Evolutionary conservation across 2,888 invertebrate species (phyloP).

Genomic region (Hylaea fasciaria): DNA sequence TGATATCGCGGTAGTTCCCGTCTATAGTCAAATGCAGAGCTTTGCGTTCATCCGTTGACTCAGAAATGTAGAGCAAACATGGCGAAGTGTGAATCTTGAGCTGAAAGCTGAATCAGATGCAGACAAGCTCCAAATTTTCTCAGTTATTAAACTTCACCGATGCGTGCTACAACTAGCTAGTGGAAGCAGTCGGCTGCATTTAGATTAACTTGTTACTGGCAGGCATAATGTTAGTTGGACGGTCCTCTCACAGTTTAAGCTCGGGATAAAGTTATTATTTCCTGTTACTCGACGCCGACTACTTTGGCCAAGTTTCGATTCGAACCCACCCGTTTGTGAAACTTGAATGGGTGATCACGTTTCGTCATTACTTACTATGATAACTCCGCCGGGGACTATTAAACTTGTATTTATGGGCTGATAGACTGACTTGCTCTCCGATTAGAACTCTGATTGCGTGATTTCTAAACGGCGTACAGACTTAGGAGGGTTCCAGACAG

Average conservation of each 20-base stretch:
- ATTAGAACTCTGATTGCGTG: constrained; percentile 33
- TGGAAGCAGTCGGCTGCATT: constrained; percentile 78
- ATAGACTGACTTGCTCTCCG: constrained; percentile 48
- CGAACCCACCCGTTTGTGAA: constrained; percentile 75
- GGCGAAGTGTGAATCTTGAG: constrained; percentile 52
- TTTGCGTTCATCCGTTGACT: constrained; percentile 22
- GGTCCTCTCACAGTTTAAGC: constrained; percentile 77
- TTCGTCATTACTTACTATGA: constrained; percentile 69
- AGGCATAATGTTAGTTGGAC: constrained; percentile 83
- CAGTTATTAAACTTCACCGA: constrained; percentile 77
- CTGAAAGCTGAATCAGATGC: constrained; percentile 62
- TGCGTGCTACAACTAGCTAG: constrained; percentile 75
- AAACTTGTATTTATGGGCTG: constrained; percentile 68
- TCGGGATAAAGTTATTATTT: constrained; percentile 83
- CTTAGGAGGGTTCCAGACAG: background rate
- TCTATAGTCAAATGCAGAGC: constrained; percentile 37
- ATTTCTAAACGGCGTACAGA: constrained; percentile 9
- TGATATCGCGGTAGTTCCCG: constrained; percentile 52
- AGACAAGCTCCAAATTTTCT: constrained; percentile 71
- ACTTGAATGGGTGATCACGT: constrained; percentile 81
- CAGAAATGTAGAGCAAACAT: constrained; percentile 44
- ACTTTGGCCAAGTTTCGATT: constrained; percentile 80
- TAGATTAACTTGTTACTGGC: constrained; percentile 84
- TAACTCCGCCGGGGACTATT: constrained; percentile 69
- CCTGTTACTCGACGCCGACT: constrained; percentile 77